Evolutionary conservation across 2,888 invertebrate genomes (phyloP).

Genomic region (Plebejus anna): DNA sequence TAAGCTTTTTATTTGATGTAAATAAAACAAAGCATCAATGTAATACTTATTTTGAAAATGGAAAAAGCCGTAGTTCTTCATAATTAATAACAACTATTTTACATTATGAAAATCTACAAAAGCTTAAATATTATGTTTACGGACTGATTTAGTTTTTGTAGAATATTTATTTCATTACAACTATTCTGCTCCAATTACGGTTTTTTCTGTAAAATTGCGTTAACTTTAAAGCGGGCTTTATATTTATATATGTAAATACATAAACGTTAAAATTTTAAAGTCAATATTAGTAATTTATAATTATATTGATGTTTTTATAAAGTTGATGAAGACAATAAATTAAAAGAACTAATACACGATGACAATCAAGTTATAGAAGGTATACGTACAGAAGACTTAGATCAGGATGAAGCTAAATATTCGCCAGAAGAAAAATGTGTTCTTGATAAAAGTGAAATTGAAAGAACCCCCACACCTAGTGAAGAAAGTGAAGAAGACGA

Average conservation of each 20-base stretch:
- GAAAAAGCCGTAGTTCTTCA: background rate
- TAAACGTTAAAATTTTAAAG: background rate
- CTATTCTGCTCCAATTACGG: background rate
- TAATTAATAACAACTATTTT: background rate
- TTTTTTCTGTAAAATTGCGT: background rate
- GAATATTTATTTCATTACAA: background rate
- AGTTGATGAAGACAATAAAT: constrained; percentile 76
- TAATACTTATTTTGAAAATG: background rate
- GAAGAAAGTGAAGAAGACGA: constrained; percentile 79
- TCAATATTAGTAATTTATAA: constrained; percentile 15
- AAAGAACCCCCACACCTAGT: constrained; percentile 70
- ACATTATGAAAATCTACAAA: background rate
- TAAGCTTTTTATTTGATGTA: constrained; percentile 7
- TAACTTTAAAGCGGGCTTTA: background rate
- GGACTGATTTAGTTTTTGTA: background rate
- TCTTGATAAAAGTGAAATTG: constrained; percentile 83
- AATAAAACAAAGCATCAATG: constrained; percentile 8
- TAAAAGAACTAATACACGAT: constrained; percentile 66
- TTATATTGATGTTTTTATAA: constrained; percentile 32
- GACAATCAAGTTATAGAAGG: constrained; percentile 62
- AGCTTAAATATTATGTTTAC: background rate
- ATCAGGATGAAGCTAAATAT: constrained; percentile 86
- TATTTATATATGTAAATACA: constrained; percentile 1
- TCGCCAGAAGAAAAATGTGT: constrained; percentile 89
- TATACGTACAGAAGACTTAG: constrained; percentile 61